Conservation (phyloP, 1,140 invertebrate genomes). For the Drosophila funebris region DNA sequence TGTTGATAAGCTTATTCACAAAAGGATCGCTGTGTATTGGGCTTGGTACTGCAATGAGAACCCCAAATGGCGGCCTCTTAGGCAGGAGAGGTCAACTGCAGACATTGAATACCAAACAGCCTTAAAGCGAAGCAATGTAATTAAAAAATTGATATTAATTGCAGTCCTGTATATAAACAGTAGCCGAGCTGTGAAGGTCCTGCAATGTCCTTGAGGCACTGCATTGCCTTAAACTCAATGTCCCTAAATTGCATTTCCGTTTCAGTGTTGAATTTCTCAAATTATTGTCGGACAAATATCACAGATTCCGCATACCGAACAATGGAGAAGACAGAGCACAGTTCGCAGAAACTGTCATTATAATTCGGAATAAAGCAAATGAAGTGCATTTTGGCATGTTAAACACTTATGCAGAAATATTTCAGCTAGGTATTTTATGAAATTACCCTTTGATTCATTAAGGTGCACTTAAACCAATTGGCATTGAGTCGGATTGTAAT, state of each 20-base stretch:
- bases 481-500: not conserved
- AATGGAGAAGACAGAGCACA: not conserved
- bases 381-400: no score
- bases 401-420: not conserved
- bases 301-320: not conserved
- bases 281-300: not conserved
- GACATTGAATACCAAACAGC: constrained; percentile 8
- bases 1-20: no score
- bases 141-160: constrained; percentile 61
- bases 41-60: no score
- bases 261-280: not conserved
- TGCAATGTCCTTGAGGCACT: not conserved
- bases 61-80: no score
- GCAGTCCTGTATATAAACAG: no score
- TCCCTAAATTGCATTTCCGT: no score
- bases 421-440: not conserved
- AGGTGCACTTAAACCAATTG: not conserved
- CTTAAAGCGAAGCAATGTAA: constrained; percentile 55
- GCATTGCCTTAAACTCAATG: not conserved
- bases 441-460: not conserved
- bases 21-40: no score
- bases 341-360: not conserved
- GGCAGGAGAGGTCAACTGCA: not conserved
- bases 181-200: constrained; percentile 4
- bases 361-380: not conserved